Base-by-base conservation (phyloP, 1,140 invertebrate species). In the Drosophila azteca region DNA sequence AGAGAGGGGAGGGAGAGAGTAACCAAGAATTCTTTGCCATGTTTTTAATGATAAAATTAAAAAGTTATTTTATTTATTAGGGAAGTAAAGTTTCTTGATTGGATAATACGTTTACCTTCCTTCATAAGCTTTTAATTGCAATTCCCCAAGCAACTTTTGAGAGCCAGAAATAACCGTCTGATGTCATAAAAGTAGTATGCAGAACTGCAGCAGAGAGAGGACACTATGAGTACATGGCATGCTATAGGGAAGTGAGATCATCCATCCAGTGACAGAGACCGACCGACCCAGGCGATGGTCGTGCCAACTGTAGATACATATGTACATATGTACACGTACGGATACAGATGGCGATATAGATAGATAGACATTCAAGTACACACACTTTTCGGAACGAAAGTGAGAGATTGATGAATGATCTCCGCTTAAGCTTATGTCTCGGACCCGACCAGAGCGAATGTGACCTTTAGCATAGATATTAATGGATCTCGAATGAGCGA, bases 321-420 rank as follows among this genome's bases (percentile, higher is more conserved):
- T n/a, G n/a, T n/a, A 58, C 66, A 74, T 63, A 52, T 15, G 22
- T 50, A 49, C 58, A 63, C n/a, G 35, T 61, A 35, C 39, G 66
- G 41, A 41, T 49, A 39, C 57, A 31, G 24, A 35, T 9, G 0
- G 67, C 31, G 17, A 31, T 43, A 45, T 52, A 64, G 22, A 48
- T 57, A n/a, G n/a, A n/a, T n/a, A n/a, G n/a, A 77, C 45, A 60
- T 81, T 81, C 65, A 75, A 62, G 71, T 69, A 77, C 55, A 77
- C 55, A 57, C 55, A 57, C 17, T 76, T 71, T 69, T 75, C 22
- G 60, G 70, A 70, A 81, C 78, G 83, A 85, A 85, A 85, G 82
- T 82, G 74, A 85, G 69, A 78, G 82, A 85, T 87, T 85, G 82
- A 85, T 85, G 78, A 75, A 84, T 84, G 76, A 64, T 77, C 50